Conservation (phyloP, 2,797 vertebrate species). For the Falco concolor region DNA sequence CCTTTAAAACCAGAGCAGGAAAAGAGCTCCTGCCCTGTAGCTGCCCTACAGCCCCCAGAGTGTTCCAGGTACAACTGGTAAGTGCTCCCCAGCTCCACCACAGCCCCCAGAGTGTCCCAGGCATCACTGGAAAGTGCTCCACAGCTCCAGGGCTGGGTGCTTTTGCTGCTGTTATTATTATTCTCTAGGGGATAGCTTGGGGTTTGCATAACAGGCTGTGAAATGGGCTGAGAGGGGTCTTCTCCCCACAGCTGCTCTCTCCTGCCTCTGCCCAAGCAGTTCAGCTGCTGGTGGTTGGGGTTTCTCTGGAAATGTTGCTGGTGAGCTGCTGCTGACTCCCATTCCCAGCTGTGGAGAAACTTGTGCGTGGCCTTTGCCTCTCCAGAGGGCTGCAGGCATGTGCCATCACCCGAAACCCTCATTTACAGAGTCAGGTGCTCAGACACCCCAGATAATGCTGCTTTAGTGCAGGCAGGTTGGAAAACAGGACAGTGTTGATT, state of each 20-base stretch:
- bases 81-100: no score
- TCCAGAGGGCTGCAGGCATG: not conserved
- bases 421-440: not conserved
- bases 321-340: not conserved
- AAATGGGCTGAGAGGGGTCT: not conserved
- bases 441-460: not conserved
- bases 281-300: not conserved
- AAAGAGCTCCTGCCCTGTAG: no score
- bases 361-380: not conserved
- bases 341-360: not conserved
- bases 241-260: rapidly evolving
- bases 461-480: not conserved
- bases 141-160: no score
- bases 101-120: no score
- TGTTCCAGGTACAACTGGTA: no score
- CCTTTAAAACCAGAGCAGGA: no score
- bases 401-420: not conserved
- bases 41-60: no score
- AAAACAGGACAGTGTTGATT: not conserved
- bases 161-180: not conserved
- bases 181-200: not conserved
- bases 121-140: no score
- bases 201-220: not conserved
- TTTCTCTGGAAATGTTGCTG: not conserved
- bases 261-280: not conserved